Base-by-base conservation (phyloP, 1,140 invertebrate genomes). In the Andrena cerasifolii region DNA sequence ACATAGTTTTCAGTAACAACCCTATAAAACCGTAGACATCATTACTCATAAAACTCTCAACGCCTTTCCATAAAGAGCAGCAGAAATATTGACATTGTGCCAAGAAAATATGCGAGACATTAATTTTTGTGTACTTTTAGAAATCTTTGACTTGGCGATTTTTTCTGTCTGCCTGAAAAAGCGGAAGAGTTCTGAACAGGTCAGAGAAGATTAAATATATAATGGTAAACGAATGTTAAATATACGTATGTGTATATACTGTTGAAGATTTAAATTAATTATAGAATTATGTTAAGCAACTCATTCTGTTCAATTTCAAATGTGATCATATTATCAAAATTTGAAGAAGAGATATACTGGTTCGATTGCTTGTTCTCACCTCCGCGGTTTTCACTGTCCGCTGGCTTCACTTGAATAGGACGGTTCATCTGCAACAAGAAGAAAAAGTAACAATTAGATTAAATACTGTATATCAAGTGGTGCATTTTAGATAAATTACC, bases 391-490 rank as follows among this genome's bases (percentile, higher is more conserved):
- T 99, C 98, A 95, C 97, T 98, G 94, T 99, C 98, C 94, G 98
- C 98, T 94, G 98, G 98, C 94, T 99, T 99, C 94, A 99, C 98
- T 95, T 99, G 98, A 95, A 99, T 98, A 94, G 98, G 98, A 95
- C 98, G 98, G 96, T 99, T 99, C 98, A 99, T 99, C 98, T 99
- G 96, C 47, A 97, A 96, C 92, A 89, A 86, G 93, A 91, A 90
- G 84, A 86, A 83, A 62, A 81, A 84, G 63, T 40, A 8, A 18
- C 12, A 14, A 40, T 21, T 26, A 43, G 18, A 61, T n/a, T 12
- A 21, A 40, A 61, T 4, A 10, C 4, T 12, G 31, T 36, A 10
- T 0, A n/a, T n/a, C 18, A 36, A 33, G 21, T 0, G n/a, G n/a
- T n/a, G n/a, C n/a, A n/a, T n/a, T n/a, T n/a, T n/a, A n/a, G n/a